Evolutionary conservation across 2,797 vertebrate species (phyloP).

Genomic region (Chelmon rostratus): DNA sequence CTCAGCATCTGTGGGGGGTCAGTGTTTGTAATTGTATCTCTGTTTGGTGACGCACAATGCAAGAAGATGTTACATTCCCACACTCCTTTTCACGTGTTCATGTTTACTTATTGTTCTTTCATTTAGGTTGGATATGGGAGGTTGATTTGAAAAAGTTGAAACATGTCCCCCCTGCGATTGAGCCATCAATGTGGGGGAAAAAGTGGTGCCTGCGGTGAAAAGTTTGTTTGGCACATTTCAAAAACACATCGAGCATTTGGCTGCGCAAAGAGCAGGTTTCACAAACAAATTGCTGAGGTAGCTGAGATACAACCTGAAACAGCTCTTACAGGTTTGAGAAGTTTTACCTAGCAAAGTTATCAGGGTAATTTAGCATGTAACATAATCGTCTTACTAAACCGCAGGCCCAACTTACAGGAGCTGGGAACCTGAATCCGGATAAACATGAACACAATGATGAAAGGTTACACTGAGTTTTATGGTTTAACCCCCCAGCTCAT

Average conservation of each 20-base stretch:
- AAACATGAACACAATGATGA: neutral
- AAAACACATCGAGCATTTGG: neutral
- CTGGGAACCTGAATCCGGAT: neutral
- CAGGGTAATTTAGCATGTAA: neutral
- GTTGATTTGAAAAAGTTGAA: conserved; percentile 7
- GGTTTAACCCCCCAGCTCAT: neutral
- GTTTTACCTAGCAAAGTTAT: neutral
- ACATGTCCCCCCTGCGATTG: neutral
- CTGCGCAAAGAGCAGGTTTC: neutral
- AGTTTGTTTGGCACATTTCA: conserved; percentile 6
- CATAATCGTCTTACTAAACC: neutral
- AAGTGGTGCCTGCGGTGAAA: neutral
- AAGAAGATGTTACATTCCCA: neutral
- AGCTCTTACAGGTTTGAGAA: neutral
- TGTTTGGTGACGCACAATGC: neutral
- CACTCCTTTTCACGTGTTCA: neutral
- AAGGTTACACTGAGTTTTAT: neutral
- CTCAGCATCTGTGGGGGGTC: neutral
- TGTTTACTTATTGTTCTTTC: neutral
- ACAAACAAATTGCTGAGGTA: neutral
- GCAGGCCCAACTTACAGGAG: neutral
- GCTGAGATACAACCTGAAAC: neutral
- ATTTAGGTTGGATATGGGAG: neutral
- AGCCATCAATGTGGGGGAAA: neutral
- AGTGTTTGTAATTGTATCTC: neutral